A percentile compares a stretch with the other conserved stretches of the same genome.
Evolutionary conservation across 2,888 invertebrate genomes (phyloP).

Genomic region (Sminthurinus aureus): DNA sequence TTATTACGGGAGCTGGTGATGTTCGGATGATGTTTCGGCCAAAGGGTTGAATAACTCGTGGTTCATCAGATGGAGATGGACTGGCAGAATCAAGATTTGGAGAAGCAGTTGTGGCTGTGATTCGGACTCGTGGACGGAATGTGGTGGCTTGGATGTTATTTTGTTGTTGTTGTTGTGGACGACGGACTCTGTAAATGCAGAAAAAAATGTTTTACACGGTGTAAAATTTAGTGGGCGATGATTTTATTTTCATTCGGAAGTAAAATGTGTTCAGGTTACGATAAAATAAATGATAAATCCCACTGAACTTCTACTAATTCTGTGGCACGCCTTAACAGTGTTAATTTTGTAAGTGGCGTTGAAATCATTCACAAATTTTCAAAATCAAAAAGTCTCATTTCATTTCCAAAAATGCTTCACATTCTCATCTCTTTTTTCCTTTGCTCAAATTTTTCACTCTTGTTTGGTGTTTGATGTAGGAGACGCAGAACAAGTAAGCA

Average conservation of each 20-base stretch:
- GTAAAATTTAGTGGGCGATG: background rate
- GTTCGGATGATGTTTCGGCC: constrained; percentile 10
- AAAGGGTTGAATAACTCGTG: constrained; percentile 27
- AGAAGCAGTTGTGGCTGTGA: constrained; percentile 49
- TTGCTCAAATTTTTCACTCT: too few species aligned
- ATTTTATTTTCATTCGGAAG: background rate
- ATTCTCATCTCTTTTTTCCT: too few species aligned
- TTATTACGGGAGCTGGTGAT: constrained; percentile 1
- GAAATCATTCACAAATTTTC: background rate
- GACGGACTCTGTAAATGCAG: constrained; percentile 46
- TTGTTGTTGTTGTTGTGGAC: constrained; percentile 23
- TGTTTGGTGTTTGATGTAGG: background rate
- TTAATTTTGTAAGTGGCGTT: background rate
- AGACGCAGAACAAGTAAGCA: too few species aligned
- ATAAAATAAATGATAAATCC: too few species aligned
- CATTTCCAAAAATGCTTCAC: too few species aligned
- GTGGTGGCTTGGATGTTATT: constrained; percentile 44
- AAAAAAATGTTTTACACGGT: constrained; percentile 32
- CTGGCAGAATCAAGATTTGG: constrained; percentile 41
- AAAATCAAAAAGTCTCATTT: background rate
- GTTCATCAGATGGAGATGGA: constrained; percentile 23
- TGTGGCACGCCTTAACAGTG: background rate
- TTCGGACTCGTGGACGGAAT: constrained; percentile 53
- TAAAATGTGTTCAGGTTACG: too few species aligned
- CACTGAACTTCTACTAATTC: too few species aligned